Evolutionary conservation across 2,888 invertebrate genomes (phyloP).

Genomic region (Strigamia transsilvanica): DNA sequence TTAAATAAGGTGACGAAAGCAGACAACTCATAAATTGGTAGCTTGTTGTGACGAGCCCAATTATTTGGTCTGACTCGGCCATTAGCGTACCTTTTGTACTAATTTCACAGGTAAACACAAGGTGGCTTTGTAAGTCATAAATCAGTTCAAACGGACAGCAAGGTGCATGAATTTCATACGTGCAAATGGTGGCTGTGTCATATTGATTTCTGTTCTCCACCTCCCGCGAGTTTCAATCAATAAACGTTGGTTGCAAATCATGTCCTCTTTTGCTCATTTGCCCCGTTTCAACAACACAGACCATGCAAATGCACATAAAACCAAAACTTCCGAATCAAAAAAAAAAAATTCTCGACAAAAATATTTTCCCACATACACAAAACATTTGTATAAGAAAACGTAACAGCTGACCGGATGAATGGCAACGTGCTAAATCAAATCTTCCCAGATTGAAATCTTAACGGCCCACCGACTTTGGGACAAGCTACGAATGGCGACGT

Average conservation of each 20-base stretch:
- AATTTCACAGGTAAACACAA: constrained; percentile 17
- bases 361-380: constrained; percentile 10
- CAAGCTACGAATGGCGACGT: background rate
- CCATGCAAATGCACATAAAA: background rate
- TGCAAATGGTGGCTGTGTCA: constrained; percentile 36
- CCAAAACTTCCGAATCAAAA: background rate
- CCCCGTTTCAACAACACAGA: background rate
- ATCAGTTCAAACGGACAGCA: constrained; percentile 16
- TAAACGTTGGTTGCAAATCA: constrained; percentile 48
- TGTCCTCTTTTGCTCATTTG: constrained; percentile 41
- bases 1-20: background rate
- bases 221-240: constrained; percentile 29
- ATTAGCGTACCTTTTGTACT: background rate
- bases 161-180: constrained; percentile 38
- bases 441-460: constrained; percentile 22
- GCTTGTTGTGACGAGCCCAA: constrained; percentile 5
- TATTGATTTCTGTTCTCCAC: constrained; percentile 40
- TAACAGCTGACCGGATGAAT: constrained; percentile 48
- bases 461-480: background rate
- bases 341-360: constrained; percentile 22
- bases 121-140: constrained; percentile 23
- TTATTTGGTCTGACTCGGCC: constrained; percentile 34
- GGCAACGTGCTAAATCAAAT: constrained; percentile 28
- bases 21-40: constrained; percentile 20
- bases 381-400: constrained; percentile 2